A percentile compares a stretch with the other conserved stretches of the same genome.
Evolutionary conservation across 1,140 invertebrate genomes (phyloP).

Genomic region (Drosophila parvula): DNA sequence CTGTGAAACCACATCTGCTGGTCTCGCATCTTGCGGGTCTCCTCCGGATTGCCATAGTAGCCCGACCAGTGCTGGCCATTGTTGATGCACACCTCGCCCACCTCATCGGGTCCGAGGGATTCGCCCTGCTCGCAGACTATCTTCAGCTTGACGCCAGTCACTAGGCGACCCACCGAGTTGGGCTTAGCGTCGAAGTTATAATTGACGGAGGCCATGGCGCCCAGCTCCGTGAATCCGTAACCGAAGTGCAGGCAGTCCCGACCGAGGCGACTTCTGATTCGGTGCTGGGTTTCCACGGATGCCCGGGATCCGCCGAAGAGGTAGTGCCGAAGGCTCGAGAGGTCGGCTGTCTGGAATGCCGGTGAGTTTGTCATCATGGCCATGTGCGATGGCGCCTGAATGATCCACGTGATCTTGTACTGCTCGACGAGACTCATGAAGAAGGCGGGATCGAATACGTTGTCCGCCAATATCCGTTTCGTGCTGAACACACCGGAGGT

Average conservation of each 20-base stretch:
- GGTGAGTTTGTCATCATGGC: conserved; percentile 51
- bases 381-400: conserved; percentile 62
- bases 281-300: conserved; percentile 53
- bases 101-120: conserved; percentile 47
- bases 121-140: conserved; percentile 65
- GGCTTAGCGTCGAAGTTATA: conserved; percentile 59
- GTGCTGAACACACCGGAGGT: conserved; percentile 58
- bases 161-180: conserved; percentile 59
- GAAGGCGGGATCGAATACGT: conserved; percentile 45
- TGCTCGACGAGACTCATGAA: conserved; percentile 47
- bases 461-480: conserved; percentile 60
- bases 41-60: conserved; percentile 64
- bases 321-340: conserved; percentile 43
- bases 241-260: conserved; percentile 39
- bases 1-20: conserved; percentile 87
- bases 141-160: conserved; percentile 63
- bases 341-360: conserved; percentile 39
- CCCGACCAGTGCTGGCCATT: conserved; percentile 60
- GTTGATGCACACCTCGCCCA: conserved; percentile 65
- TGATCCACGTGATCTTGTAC: conserved; percentile 61
- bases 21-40: conserved; percentile 49
- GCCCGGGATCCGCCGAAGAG: conserved; percentile 52
- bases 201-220: conserved; percentile 44
- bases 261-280: conserved; percentile 37
- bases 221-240: conserved; percentile 65